Conservation (phyloP, 1,140 invertebrate species). For the Saccostrea cuccullata region DNA sequence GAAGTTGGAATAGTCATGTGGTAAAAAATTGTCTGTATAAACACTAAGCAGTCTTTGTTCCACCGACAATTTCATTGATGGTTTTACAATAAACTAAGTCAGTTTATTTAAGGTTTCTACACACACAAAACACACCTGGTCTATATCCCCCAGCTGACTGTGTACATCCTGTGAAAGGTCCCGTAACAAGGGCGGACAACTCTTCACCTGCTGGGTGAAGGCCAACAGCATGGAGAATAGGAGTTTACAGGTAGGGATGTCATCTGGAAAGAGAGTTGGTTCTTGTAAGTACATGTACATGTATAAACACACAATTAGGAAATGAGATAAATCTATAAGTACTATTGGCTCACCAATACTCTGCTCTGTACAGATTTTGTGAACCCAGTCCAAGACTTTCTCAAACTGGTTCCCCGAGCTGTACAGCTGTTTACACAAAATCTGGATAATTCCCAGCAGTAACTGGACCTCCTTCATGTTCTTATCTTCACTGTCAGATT, state of each 20-base stretch:
- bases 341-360: constrained; percentile 66
- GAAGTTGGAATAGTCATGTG: too few species aligned
- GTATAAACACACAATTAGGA: too few species aligned
- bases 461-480: constrained; percentile 68
- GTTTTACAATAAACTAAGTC: too few species aligned
- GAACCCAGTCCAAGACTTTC: constrained; percentile 69
- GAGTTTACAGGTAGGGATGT: constrained; percentile 72
- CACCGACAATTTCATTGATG: too few species aligned
- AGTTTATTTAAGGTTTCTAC: background rate
- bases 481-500: constrained; percentile 67
- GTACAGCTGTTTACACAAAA: constrained; percentile 65
- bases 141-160: constrained; percentile 77
- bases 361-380: constrained; percentile 72
- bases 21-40: too few species aligned
- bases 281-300: too few species aligned
- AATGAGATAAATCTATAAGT: background rate
- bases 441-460: constrained; percentile 68
- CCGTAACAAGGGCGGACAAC: constrained; percentile 67
- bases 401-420: constrained; percentile 60
- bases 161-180: constrained; percentile 79
- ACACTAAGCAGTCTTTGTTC: too few species aligned
- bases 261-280: constrained; percentile 62
- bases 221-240: constrained; percentile 73
- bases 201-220: constrained; percentile 72
- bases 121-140: constrained; percentile 66